phyloP scores from a whole-genome alignment of 2,113 vertebrate genomes.

The Tenebrosternarchus preto region DNA sequence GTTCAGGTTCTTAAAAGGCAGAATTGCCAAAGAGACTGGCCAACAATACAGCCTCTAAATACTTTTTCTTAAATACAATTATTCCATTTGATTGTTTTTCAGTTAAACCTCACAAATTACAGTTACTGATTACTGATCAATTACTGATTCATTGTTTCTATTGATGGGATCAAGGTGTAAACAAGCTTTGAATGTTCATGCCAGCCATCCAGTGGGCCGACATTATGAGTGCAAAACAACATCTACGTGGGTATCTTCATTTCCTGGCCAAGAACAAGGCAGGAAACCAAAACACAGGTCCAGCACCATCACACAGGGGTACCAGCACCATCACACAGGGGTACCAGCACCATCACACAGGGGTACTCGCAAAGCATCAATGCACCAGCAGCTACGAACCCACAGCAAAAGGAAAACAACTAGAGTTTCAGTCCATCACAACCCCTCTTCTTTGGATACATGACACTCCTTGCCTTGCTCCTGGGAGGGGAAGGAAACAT shows the following conservation, averaged over 20 bases:
- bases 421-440: constrained; percentile 49
- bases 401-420: not conserved
- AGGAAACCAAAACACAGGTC: constrained; percentile 5
- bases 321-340: no score
- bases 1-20: no score
- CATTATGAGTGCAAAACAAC: constrained; percentile 1
- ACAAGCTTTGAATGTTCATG: not conserved
- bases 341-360: no score
- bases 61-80: no score
- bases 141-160: not conserved
- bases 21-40: not conserved
- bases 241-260: not conserved
- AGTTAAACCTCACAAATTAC: not conserved
- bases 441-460: constrained; percentile 73
- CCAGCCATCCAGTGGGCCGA: not conserved
- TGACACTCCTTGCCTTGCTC: constrained; percentile 76
- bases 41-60: not conserved
- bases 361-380: not conserved
- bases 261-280: not conserved
- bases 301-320: no score
- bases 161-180: not conserved
- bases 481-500: constrained; percentile 72
- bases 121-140: not conserved
- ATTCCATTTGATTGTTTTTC: no score
- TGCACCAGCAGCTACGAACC: not conserved